A percentile compares a stretch with the other conserved stretches of the same genome.
Conservation (phyloP, 1,140 invertebrate species). For the Drosophila murphyi region DNA sequence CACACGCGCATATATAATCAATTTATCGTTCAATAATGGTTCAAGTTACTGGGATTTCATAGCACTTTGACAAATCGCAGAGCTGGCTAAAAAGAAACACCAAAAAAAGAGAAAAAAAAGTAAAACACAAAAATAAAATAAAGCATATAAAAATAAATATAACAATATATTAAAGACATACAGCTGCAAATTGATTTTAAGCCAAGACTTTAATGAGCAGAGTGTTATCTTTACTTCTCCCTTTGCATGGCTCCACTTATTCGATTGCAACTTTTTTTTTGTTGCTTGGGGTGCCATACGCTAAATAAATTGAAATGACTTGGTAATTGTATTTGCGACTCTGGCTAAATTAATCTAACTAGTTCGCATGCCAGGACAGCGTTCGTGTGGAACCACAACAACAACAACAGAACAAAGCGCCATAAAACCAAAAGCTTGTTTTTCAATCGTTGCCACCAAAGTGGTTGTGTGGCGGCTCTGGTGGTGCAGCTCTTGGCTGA, state of each 20-base stretch:
- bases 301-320: conserved; percentile 82
- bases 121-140: conserved; percentile 45
- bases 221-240: not conserved
- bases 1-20: conserved; percentile 77
- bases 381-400: conserved; percentile 71
- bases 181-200: conserved; percentile 31
- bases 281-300: conserved; percentile 50
- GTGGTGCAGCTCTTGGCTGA: conserved; percentile 1
- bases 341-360: conserved; percentile 80
- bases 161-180: conserved; percentile 49
- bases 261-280: not conserved
- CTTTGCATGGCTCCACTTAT: not conserved
- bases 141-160: conserved; percentile 11
- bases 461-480: conserved; percentile 11
- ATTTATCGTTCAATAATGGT: conserved; percentile 83
- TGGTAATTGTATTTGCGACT: conserved; percentile 79
- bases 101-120: not conserved
- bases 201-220: conserved; percentile 32
- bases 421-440: conserved; percentile 80
- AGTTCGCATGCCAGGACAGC: conserved; percentile 70
- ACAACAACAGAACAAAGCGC: conserved; percentile 64
- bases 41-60: conserved; percentile 59
- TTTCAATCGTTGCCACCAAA: conserved; percentile 59
- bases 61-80: conserved; percentile 77
- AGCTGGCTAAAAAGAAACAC: conserved; percentile 31